A percentile compares a stretch with the other conserved stretches of the same genome.
Evolutionary conservation across 2,113 vertebrate species (phyloP).

Genomic region (Sinocyclocheilus maitianheensis): DNA sequence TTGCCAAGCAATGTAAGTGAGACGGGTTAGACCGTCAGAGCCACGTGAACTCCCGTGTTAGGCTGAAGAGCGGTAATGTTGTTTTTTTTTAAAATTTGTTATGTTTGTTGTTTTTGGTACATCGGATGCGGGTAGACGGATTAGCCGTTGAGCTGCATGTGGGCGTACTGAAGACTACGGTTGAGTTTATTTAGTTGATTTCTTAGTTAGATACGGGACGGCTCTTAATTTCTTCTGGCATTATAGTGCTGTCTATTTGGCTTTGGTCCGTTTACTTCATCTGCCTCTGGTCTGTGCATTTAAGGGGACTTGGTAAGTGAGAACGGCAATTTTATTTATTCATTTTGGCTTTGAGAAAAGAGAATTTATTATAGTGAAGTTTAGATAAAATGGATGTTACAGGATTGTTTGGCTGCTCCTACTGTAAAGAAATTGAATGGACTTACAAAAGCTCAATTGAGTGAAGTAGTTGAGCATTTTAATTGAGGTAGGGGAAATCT

Average conservation of each 20-base stretch:
- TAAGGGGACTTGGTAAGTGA: not conserved
- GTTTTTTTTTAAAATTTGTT: not conserved
- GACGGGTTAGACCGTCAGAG: not conserved
- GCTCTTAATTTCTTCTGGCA: not conserved
- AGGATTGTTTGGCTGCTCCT: not conserved
- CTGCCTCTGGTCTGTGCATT: not conserved
- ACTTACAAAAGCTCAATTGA: not conserved
- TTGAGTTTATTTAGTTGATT: not conserved
- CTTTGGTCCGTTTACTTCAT: not conserved
- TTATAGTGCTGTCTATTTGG: not conserved
- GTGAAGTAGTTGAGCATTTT: not conserved
- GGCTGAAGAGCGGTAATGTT: not conserved
- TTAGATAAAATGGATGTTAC: not conserved
- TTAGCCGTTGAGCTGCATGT: slow-evolving; percentile 16
- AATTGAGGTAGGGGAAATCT: not conserved
- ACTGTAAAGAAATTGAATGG: not conserved
- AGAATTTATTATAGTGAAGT: not conserved
- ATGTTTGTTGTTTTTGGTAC: slow-evolving; percentile 7
- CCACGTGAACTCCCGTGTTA: not conserved
- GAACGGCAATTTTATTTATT: not conserved
- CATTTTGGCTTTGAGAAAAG: not conserved
- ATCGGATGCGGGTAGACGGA: not conserved
- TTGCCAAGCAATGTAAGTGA: not conserved
- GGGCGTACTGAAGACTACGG: not conserved
- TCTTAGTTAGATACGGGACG: not conserved